A percentile compares a stretch with the other conserved stretches of the same genome.
phyloP scores from a whole-genome alignment of 1,140 invertebrate species.

The Danaus plexippus region DNA sequence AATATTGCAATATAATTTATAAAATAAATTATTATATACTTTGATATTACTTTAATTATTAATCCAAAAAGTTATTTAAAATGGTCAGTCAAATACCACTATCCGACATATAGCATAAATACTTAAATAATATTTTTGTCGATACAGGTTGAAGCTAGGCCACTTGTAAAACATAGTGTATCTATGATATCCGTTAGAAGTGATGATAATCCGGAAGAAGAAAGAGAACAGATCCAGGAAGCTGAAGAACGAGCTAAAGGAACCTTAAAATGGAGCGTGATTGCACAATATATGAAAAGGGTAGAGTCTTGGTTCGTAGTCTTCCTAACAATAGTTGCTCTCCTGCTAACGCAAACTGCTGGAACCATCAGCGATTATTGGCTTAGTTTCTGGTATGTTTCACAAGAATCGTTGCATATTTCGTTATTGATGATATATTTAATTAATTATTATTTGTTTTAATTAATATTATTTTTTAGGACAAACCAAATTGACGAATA shows the following conservation, averaged over 20 bases:
- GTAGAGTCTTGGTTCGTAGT: constrained; percentile 77
- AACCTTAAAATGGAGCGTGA: constrained; percentile 72
- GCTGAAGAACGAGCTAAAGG: constrained; percentile 73
- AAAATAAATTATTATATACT: too few relatives aligned
- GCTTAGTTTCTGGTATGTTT: constrained; percentile 80
- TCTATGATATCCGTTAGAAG: constrained; percentile 40
- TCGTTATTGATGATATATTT: not conserved
- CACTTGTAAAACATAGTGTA: too few relatives aligned
- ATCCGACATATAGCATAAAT: too few relatives aligned
- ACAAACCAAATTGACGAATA: constrained; percentile 53
- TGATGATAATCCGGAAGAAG: constrained; percentile 44
- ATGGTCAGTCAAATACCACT: too few relatives aligned
- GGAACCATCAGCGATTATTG: constrained; percentile 85
- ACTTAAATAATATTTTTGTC: too few relatives aligned
- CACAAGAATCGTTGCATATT: not conserved
- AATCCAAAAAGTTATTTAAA: too few relatives aligned
- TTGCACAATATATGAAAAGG: constrained; percentile 43
- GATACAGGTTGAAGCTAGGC: too few relatives aligned
- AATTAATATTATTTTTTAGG: constrained; percentile 26
- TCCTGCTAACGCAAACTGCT: constrained; percentile 78
- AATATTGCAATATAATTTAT: too few relatives aligned
- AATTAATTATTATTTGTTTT: not conserved
- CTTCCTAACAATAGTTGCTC: constrained; percentile 71
- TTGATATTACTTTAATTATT: too few relatives aligned
- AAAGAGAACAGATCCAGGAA: constrained; percentile 50